Evolutionary conservation across 1,140 invertebrate genomes (phyloP).

Genomic region (Lepeophtheirus salmonis): DNA sequence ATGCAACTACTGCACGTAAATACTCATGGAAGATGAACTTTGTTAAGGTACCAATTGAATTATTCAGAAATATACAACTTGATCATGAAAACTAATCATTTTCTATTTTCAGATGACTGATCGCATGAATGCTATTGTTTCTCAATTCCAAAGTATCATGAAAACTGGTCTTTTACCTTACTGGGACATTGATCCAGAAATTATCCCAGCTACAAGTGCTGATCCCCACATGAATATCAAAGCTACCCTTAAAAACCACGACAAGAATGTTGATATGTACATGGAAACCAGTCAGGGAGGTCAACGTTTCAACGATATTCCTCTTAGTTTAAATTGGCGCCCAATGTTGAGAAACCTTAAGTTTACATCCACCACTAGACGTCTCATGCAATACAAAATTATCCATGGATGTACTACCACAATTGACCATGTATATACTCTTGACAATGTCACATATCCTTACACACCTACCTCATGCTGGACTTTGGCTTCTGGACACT

Average conservation of each 20-base stretch:
- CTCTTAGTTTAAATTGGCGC: conserved; percentile 7
- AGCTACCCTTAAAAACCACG: conserved; percentile 18
- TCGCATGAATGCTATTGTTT: conserved; percentile 17
- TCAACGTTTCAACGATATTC: conserved; percentile 21
- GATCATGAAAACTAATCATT: background rate
- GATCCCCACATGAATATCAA: conserved; percentile 18
- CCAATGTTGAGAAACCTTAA: conserved; percentile 15
- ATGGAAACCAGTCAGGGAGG: conserved; percentile 21
- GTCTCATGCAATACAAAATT: conserved; percentile 14
- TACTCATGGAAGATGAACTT: conserved; percentile 19
- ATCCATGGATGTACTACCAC: conserved; percentile 18
- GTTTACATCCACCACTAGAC: conserved; percentile 6
- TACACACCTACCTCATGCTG: conserved; percentile 19
- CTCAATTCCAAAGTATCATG: conserved; percentile 16
- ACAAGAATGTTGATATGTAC: conserved; percentile 20
- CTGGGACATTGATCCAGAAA: conserved; percentile 20
- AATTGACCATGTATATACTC: conserved; percentile 18
- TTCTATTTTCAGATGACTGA: conserved; percentile 17
- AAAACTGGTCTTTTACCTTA: conserved; percentile 21
- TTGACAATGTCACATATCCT: conserved; percentile 20
- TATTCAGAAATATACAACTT: background rate
- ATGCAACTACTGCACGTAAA: conserved; percentile 20
- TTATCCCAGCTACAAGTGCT: background rate
- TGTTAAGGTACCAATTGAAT: conserved; percentile 2
- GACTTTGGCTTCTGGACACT: conserved; percentile 20